Evolutionary conservation across 2,797 vertebrate genomes (phyloP), one percentile per base, ranked within the genome.

Genomic region (Hippopotamyrus pictus): DNA sequence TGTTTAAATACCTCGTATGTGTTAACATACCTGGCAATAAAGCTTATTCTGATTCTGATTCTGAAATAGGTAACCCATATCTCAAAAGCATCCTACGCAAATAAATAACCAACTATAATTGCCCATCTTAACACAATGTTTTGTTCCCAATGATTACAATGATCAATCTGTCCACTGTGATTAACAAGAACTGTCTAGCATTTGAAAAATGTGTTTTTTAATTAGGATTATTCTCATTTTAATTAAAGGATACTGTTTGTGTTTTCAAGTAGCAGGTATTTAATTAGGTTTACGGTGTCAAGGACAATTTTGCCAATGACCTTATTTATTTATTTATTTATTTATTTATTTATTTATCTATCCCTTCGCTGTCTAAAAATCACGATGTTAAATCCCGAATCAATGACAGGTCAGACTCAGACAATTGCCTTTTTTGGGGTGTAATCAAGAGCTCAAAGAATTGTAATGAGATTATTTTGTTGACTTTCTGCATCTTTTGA

Each of bases 401-500:
- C 59, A 54, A 89, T 69, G 50, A 57, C 65, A 79, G 65, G 85
- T 76, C 84, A 29, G 48, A 69, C 85, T 12, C 53, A 54, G 62
- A 73, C 89, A 87, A 79, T 89, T 87, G 65, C 84, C 69, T 69
- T 89, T 89, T 48, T 37, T 53, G 48, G 62, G 12, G 51, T 44
- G n/a, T 41, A 44, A 69, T 73, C 65, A 44, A 87, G 48, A 57
- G 85, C 84, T 76, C 59, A 57, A 57, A 25, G 48, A 29, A 89
- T 54, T 11, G 33, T 79, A 89, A 89, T 79, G 83, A 87, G 89
- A 73, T 89, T 87, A 76, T 87, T 86, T 89, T 76, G 48, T 76
- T 69, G 11, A 44, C 41, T 46, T 37, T 86, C 90, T 85, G 90
- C 88, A 89, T 89, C 89, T 86, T 69, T 89, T 76, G 89, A 87